Percentiles rank a stretch among this genome's conserved stretches.
phyloP scores from a whole-genome alignment of 1,140 invertebrate genomes.

The Mizuhopecten yessoensis region DNA sequence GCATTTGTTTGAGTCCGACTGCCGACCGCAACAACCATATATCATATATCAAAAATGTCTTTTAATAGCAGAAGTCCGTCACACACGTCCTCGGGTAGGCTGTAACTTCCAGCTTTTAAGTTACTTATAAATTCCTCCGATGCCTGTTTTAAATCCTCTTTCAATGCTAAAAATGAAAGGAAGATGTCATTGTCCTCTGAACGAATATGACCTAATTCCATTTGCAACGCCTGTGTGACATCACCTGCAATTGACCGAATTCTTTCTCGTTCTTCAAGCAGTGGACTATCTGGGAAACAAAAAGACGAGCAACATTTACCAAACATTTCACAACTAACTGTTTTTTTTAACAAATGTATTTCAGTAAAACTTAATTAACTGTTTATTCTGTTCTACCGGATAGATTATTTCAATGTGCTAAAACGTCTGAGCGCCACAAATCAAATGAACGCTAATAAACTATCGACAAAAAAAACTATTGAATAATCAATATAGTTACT shows the following conservation, averaged over 20 bases:
- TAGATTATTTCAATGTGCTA: too few species aligned
- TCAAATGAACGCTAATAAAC: too few species aligned
- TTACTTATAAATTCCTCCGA: neutral
- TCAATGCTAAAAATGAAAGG: neutral
- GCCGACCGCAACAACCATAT: too few species aligned
- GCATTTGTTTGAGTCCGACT: too few species aligned
- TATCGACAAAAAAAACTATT: too few species aligned
- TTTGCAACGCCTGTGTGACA: neutral
- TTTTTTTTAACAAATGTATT: too few species aligned
- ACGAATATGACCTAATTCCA: neutral
- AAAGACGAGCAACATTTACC: neutral
- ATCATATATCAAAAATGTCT: neutral
- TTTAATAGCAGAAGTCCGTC: neutral
- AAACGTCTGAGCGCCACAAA: too few species aligned
- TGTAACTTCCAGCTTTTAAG: neutral
- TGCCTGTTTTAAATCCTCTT: neutral
- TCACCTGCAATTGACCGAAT: neutral
- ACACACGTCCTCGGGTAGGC: neutral
- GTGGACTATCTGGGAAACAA: neutral
- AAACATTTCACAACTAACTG: too few species aligned
- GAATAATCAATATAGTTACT: too few species aligned
- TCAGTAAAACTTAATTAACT: too few species aligned
- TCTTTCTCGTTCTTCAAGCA: neutral
- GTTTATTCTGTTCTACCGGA: too few species aligned
- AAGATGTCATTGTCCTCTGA: neutral